Evolutionary conservation across 2,113 vertebrate genomes (phyloP).

Genomic region (Maccullochella peelii): DNA sequence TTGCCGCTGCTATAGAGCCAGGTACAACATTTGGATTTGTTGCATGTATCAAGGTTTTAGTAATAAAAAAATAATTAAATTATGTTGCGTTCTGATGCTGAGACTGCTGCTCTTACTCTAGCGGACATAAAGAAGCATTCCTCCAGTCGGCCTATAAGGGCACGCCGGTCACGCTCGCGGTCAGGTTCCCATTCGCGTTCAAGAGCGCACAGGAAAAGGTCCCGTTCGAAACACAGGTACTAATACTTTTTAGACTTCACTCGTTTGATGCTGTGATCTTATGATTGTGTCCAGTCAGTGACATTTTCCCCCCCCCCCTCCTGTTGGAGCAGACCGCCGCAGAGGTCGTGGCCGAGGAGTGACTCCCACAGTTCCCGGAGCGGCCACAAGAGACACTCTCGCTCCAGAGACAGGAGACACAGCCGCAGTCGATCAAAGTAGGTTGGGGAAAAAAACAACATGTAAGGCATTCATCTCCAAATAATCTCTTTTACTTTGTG

Average conservation of each 20-base stretch:
- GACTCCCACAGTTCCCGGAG: constrained; percentile 87
- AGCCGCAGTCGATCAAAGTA: constrained; percentile 90
- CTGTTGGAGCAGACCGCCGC: constrained; percentile 85
- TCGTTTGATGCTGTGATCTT: too few relatives aligned
- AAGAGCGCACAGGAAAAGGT: constrained; percentile 89
- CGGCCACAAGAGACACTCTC: constrained; percentile 89
- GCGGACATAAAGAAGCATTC: constrained; percentile 83
- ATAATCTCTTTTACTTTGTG: not conserved
- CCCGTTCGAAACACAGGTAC: constrained; percentile 92
- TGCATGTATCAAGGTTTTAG: not conserved
- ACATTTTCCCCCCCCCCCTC: not conserved
- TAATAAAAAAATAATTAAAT: not conserved
- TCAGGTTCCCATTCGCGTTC: constrained; percentile 90
- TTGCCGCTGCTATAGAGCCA: constrained; percentile 96
- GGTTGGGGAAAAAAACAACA: constrained; percentile 16
- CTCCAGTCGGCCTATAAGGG: constrained; percentile 82
- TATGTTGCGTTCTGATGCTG: not conserved
- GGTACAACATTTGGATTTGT: constrained; percentile 71
- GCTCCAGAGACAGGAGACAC: constrained; percentile 87
- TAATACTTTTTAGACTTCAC: not conserved
- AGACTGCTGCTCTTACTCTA: constrained; percentile 41
- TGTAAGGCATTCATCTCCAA: not conserved
- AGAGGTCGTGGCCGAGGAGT: constrained; percentile 84
- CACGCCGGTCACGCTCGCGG: constrained; percentile 86
- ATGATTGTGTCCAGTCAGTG: not conserved